Percentiles rank a stretch among this genome's conserved stretches.
Evolutionary conservation across 2,113 vertebrate genomes (phyloP).

Genomic region (Semnopithecus entellus): DNA sequence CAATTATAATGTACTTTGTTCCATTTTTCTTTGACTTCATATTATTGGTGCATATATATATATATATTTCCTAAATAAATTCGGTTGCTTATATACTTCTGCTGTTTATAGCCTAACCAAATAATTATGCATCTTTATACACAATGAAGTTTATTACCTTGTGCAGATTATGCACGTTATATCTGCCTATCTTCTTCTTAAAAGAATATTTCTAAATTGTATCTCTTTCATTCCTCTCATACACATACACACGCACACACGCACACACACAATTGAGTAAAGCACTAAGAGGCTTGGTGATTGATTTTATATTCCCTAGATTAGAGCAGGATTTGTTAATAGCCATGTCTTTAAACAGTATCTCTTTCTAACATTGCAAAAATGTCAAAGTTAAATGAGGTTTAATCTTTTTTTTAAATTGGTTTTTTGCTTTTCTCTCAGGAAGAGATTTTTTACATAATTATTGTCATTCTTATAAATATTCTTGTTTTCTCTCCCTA

Average conservation of each 20-base stretch:
- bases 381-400: background rate
- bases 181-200: background rate
- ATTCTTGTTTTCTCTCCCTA: background rate
- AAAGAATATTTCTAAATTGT: background rate
- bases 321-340: constrained; percentile 6
- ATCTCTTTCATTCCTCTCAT: background rate
- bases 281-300: background rate
- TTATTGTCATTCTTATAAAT: background rate
- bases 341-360: background rate
- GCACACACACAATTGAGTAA: background rate
- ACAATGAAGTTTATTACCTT: background rate
- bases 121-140: background rate
- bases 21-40: background rate
- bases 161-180: background rate
- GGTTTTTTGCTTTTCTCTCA: background rate
- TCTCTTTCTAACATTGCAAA: background rate
- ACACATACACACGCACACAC: background rate
- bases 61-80: background rate
- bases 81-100: background rate
- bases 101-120: background rate
- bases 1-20: background rate
- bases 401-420: background rate
- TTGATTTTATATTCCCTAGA: background rate
- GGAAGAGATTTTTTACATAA: background rate
- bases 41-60: background rate